Conservation (phyloP, 1,140 invertebrate genomes). For the Heliconius himera region DNA sequence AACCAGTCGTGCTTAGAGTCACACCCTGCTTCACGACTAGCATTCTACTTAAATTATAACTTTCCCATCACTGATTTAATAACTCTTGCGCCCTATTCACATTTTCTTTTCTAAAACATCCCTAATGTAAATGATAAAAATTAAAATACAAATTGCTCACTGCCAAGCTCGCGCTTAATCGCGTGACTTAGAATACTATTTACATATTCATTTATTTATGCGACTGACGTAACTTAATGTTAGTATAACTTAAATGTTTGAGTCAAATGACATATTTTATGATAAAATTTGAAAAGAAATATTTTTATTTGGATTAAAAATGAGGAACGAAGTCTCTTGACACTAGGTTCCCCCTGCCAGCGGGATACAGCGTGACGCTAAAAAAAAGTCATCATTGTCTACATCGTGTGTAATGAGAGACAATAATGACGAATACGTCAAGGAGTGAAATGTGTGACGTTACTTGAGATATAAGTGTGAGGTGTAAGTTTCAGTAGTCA, state of each 20-base stretch:
- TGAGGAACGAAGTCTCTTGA: too few species aligned
- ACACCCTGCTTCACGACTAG: too few species aligned
- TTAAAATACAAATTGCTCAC: conserved; percentile 66
- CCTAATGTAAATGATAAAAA: conserved; percentile 45
- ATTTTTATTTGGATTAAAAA: not conserved
- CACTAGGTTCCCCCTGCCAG: too few species aligned
- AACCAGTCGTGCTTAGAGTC: too few species aligned
- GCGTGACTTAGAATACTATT: conserved; percentile 57
- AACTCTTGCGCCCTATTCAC: conserved; percentile 1
- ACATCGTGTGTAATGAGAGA: not conserved
- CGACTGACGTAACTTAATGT: conserved; percentile 30
- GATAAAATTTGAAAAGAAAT: conserved; percentile 3
- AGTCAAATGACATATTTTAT: conserved; percentile 16
- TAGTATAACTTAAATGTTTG: conserved; percentile 34
- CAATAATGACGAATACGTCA: not conserved
- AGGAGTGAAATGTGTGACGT: conserved; percentile 5
- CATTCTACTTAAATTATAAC: conserved; percentile 8
- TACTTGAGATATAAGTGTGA: conserved; percentile 5
- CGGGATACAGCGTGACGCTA: too few species aligned
- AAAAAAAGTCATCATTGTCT: too few species aligned
- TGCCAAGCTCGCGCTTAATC: conserved; percentile 57
- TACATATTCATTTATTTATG: conserved; percentile 63
- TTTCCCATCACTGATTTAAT: conserved; percentile 1
- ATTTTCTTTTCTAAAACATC: conserved; percentile 27
- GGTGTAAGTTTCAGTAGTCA: conserved; percentile 8